Base-by-base conservation (phyloP, 2,888 invertebrate species). In the Dynastes tityus region DNA sequence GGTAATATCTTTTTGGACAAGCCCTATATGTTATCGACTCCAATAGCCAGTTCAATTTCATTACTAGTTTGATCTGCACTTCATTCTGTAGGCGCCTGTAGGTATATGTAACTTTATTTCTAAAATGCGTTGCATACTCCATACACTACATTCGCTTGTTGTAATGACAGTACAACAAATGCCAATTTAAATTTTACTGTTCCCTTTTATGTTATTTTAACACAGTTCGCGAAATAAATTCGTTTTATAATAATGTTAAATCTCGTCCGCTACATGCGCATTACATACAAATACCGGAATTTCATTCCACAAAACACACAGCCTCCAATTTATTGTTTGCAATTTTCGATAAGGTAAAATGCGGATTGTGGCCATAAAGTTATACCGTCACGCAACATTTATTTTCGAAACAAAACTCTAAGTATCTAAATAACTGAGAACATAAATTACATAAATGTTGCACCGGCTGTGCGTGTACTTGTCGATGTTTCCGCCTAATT, bases 361-460 rank as follows among this genome's bases (percentile, higher is more conserved):
- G 53, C 55, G 29, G 37, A 73, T 40, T 22, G 55, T 27, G 32
- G 55, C 49, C 11, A 16, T 70, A 51, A 70, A 49, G 51, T 32
- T 70, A 6, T 70, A 51, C 53, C 55, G 70, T 29, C 51, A 29
- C 37, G 32, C 29, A 51, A 49, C 51, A 70, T 63, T 63, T 63
- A 70, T 53, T 70, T 70, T 11, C 27, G 61, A 75, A 63, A 37
- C n/a, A 73, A 73, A 32, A 73, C 32, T 58, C n/a, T 58, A 58
- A 37, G 61, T 37, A 32, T 55, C 16, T 55, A 73, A 53, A 73
- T 58, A 73, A 73, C 37, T 55, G 6, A 55, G 73, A 55, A 2
- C 73, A 73, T 73, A 73, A 73, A 73, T 73, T 55, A n/a, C 55
- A n/a, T n/a, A 8, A 55, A 55, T 55, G 55, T 8, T 16, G n/a